These are phyloP conservation scores for Drosophila merina DNA, from an alignment of 2,888 invertebrate genomes.

Conservation along the genomic window DNA sequence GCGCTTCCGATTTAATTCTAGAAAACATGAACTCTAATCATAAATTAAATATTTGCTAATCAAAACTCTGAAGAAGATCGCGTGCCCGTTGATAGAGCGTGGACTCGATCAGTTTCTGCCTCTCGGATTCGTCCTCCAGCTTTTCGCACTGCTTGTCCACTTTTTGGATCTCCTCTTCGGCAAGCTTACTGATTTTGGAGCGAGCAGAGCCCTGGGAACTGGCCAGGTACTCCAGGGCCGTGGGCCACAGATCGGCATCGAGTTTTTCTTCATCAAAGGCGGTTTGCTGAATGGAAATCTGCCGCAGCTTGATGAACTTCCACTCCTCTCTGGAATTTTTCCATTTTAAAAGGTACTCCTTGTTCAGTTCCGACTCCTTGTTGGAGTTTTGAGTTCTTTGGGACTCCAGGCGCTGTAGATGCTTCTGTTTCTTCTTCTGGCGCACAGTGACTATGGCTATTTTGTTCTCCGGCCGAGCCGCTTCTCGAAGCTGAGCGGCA, in stretches of 20 bases:
- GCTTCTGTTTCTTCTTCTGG: conserved; percentile 87
- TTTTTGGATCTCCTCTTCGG: conserved; percentile 87
- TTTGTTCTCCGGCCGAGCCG: conserved; percentile 81
- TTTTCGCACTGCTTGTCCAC: conserved; percentile 84
- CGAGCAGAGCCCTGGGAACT: conserved; percentile 88
- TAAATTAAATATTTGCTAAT: conserved; percentile 46
- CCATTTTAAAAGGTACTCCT: conserved; percentile 90
- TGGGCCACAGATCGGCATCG: conserved; percentile 87
- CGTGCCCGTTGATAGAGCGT: conserved; percentile 81
- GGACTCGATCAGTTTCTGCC: conserved; percentile 67
- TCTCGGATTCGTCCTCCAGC: conserved; percentile 56
- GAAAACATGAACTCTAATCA: not conserved
- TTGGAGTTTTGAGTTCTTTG: conserved; percentile 85
- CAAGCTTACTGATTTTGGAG: conserved; percentile 86
- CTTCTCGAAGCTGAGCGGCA: conserved; percentile 79
- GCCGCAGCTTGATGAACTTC: conserved; percentile 92
- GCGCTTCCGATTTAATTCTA: not conserved
- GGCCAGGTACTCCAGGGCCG: conserved; percentile 89
- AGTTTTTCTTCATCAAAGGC: conserved; percentile 87
- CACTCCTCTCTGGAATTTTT: conserved; percentile 88
- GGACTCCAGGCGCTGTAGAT: conserved; percentile 85
- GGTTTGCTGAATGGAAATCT: conserved; percentile 90
- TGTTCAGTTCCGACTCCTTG: conserved; percentile 86
- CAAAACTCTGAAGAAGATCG: conserved; percentile 80
- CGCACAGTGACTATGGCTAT: conserved; percentile 86